Conservation (phyloP, 2,113 vertebrate species). For the Sceloporus undulatus region DNA sequence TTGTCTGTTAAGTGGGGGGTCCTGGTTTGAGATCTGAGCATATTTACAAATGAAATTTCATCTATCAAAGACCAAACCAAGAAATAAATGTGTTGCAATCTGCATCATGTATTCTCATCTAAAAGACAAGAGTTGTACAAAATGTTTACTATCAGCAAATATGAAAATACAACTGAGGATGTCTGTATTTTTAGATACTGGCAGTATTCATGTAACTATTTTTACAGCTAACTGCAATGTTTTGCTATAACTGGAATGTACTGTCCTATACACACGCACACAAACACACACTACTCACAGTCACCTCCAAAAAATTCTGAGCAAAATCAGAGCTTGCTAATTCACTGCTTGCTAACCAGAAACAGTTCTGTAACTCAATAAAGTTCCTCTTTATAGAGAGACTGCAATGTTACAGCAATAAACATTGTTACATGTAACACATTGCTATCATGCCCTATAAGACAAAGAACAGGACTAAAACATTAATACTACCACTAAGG, state of each 20-base stretch:
- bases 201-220: not conserved
- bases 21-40: slow-evolving; percentile 1
- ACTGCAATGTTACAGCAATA: too few species aligned
- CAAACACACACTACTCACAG: not conserved
- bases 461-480: not conserved
- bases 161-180: slow-evolving; percentile 29
- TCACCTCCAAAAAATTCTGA: too few species aligned
- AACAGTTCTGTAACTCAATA: too few species aligned
- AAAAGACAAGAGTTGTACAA: not conserved
- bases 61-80: slow-evolving; percentile 41
- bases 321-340: too few species aligned
- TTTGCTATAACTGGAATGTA: not conserved
- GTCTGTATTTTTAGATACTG: not conserved
- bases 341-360: too few species aligned
- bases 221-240: not conserved
- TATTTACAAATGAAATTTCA: slow-evolving; percentile 27
- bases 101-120: slow-evolving; percentile 15
- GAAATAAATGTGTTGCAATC: slow-evolving; percentile 29
- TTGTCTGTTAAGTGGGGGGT: not conserved
- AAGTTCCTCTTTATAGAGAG: too few species aligned
- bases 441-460: too few species aligned
- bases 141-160: rapidly evolving
- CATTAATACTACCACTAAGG: not conserved
- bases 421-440: too few species aligned
- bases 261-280: too few species aligned